These are phyloP conservation scores for Scaptomyza cyrtandrae DNA, from an alignment of 2,888 invertebrate species.

Conservation along the genomic window DNA sequence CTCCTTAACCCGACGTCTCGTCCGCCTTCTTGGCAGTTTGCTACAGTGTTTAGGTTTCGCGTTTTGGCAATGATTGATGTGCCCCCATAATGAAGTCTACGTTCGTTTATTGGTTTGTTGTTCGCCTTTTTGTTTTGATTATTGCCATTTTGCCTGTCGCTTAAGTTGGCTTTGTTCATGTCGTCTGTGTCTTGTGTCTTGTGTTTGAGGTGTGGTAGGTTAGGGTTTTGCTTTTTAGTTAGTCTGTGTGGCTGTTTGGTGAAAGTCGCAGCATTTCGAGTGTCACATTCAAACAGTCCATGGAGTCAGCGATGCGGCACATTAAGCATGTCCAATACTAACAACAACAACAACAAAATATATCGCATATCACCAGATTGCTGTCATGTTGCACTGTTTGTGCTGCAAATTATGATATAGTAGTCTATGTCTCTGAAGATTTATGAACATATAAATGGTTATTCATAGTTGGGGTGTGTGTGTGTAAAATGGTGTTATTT, in stretches of 20 bases:
- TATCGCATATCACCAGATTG: slow-evolving; percentile 36
- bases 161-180: slow-evolving; percentile 52
- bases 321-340: slow-evolving; percentile 42
- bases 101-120: slow-evolving; percentile 68
- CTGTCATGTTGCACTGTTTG: slow-evolving; percentile 39
- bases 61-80: slow-evolving; percentile 76
- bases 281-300: slow-evolving; percentile 6
- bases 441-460: background rate
- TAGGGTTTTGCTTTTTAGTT: slow-evolving; percentile 51
- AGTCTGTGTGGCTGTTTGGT: slow-evolving; percentile 21
- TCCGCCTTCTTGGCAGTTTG: background rate
- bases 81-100: slow-evolving; percentile 70
- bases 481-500: slow-evolving; percentile 18
- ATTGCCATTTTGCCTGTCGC: slow-evolving; percentile 66
- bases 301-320: slow-evolving; percentile 18
- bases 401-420: slow-evolving; percentile 54
- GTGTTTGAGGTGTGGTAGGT: slow-evolving; percentile 69
- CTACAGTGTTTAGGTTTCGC: slow-evolving; percentile 28
- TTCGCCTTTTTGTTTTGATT: slow-evolving; percentile 75
- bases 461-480: background rate
- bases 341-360: slow-evolving; percentile 3
- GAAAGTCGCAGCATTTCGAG: slow-evolving; percentile 49
- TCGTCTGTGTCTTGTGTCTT: slow-evolving; percentile 10
- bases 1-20: background rate
- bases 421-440: slow-evolving; percentile 16